Conservation (phyloP, 2,888 invertebrate species). For the Bugula neritina region DNA sequence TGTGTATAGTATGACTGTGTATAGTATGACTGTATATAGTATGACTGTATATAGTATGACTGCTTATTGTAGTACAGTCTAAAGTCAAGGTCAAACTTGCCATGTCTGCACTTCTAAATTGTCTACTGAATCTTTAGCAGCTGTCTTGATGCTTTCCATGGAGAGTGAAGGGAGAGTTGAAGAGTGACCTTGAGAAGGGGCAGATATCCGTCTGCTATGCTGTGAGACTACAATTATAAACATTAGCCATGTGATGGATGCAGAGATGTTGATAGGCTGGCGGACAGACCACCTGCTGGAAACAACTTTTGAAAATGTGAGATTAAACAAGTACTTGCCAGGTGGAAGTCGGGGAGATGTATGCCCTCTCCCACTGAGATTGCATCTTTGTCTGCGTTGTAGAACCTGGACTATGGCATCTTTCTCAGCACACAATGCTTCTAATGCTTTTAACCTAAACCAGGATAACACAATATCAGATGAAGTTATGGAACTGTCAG, state of each 20-base stretch:
- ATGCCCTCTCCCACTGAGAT: constrained; percentile 22
- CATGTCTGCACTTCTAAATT: background rate
- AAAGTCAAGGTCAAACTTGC: background rate
- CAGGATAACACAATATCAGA: background rate
- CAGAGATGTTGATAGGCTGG: no score
- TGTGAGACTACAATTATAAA: background rate
- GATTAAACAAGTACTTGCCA: background rate
- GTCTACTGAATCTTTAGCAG: background rate
- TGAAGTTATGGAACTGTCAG: no score
- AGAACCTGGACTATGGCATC: constrained; percentile 23
- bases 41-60: background rate
- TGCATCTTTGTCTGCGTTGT: constrained; percentile 17
- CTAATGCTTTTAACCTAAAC: background rate
- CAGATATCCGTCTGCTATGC: constrained; percentile 18
- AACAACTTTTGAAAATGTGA: no score
- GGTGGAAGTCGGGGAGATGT: background rate
- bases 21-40: background rate
- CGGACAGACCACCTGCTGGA: no score
- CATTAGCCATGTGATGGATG: background rate
- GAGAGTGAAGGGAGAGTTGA: background rate
- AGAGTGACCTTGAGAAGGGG: background rate
- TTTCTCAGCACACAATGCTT: constrained; percentile 22
- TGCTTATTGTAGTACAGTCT: background rate
- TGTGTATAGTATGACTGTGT: no score
- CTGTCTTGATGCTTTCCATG: background rate